These are phyloP conservation scores for Chelon auratus DNA, from an alignment of 2,797 vertebrate genomes.

Conservation along the genomic window DNA sequence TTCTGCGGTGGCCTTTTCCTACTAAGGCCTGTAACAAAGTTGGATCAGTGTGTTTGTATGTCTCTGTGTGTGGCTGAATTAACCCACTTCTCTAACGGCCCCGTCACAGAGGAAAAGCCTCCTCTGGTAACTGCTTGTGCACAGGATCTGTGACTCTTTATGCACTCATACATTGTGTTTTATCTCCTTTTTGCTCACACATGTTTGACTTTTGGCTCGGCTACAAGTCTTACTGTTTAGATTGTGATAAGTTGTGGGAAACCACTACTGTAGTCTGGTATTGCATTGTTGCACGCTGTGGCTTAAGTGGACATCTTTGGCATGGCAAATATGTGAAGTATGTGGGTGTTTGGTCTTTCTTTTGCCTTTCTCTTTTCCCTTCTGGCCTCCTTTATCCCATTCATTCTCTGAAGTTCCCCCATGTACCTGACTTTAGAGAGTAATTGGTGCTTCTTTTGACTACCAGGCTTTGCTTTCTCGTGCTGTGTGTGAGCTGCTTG, in stretches of 20 bases:
- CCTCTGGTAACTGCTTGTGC: constrained; percentile 12
- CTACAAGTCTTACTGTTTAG: constrained; percentile 66
- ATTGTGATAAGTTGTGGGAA: constrained; percentile 65
- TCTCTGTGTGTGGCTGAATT: constrained; percentile 34
- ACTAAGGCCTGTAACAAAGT: constrained; percentile 44
- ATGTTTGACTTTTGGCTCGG: constrained; percentile 57
- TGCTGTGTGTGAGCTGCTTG: background rate
- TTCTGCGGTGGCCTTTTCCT: constrained; percentile 44
- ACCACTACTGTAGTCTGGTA: constrained; percentile 57
- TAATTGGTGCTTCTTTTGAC: constrained; percentile 26
- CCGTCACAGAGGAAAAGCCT: constrained; percentile 32
- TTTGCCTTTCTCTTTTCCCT: background rate
- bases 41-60: constrained; percentile 29
- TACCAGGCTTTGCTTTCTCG: constrained; percentile 25
- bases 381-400: constrained; percentile 41
- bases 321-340: constrained; percentile 77
- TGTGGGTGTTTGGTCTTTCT: constrained; percentile 71
- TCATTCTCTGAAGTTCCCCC: constrained; percentile 57
- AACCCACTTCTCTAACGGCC: constrained; percentile 41
- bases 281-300: constrained; percentile 59
- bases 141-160: constrained; percentile 2
- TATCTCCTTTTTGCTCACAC: constrained; percentile 17
- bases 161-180: constrained; percentile 28
- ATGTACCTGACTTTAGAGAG: constrained; percentile 50
- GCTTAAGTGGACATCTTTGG: constrained; percentile 69